Percentiles rank a stretch among this genome's conserved stretches.
phyloP scores from a whole-genome alignment of 1,140 invertebrate species.

The Chrysomallon squamiferum region DNA sequence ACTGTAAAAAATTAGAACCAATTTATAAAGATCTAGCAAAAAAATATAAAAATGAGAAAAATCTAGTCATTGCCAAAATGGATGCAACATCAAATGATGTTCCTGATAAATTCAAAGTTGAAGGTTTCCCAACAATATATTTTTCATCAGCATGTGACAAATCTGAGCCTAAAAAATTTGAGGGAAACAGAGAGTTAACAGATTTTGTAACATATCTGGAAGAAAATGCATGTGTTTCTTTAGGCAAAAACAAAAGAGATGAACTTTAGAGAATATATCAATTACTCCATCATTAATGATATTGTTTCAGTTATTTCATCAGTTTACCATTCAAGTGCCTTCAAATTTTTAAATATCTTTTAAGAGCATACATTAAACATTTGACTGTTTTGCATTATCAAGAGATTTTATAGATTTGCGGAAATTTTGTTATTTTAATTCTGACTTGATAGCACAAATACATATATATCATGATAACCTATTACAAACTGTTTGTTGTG shows the following conservation, averaged over 20 bases:
- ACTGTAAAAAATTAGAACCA: conserved; percentile 94
- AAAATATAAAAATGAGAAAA: conserved; percentile 82
- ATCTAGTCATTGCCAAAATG: conserved; percentile 92
- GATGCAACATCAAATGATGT: conserved; percentile 99
- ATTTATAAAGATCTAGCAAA: conserved; percentile 92
- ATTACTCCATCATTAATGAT: too few relatives aligned
- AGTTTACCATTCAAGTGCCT: too few relatives aligned
- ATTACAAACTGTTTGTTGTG: too few relatives aligned
- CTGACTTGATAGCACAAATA: too few relatives aligned
- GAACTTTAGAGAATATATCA: conserved; percentile 40
- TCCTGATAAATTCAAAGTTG: conserved; percentile 84
- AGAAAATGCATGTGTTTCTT: conserved; percentile 80
- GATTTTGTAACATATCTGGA: conserved; percentile 97
- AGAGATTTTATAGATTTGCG: too few relatives aligned
- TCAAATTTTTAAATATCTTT: too few relatives aligned
- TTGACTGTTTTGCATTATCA: too few relatives aligned
- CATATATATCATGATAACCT: too few relatives aligned
- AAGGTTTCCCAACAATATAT: conserved; percentile 95
- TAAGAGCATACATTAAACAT: too few relatives aligned
- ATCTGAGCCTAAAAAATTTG: conserved; percentile 82
- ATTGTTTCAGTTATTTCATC: too few relatives aligned
- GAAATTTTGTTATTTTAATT: too few relatives aligned
- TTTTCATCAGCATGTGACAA: conserved; percentile 90
- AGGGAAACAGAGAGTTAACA: conserved; percentile 88
- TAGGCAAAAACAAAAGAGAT: conserved; percentile 50